Evolutionary conservation across 2,888 invertebrate species (phyloP), one percentile per base, ranked within the genome.

Genomic region (Palloptera scutellata): DNA sequence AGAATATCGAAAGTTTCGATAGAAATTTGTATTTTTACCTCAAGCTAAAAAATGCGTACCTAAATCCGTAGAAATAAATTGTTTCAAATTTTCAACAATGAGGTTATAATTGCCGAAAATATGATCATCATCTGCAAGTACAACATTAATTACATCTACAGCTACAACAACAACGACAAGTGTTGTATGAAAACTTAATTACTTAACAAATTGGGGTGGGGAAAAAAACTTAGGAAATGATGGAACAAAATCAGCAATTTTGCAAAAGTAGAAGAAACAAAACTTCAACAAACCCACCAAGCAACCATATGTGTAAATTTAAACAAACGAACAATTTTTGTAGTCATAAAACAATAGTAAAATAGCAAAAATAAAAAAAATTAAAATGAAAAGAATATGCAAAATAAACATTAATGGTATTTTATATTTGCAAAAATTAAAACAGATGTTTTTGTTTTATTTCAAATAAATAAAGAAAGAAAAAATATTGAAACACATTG

Each of bases 351-450:
- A 63, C 17, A n/a, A 45, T 41, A 12, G 15, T 57, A 59, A 60
- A 60, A 43, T 12, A 61, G 60, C 45, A 53, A 1, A 53, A 40
- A 54, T 43, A 17, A 30, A 67, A 63, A 40, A 57, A 11, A 20
- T 12, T n/a, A n/a, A n/a, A n/a, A n/a, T n/a, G n/a, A n/a, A 55
- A 30, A 61, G 20, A 45, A 60, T n/a, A n/a, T 15, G 30, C 20
- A 41, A 30, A 59, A 67, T 60, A 42, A 63, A 42, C 51, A 55
- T 58, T 63, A 30, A 40, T 15, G 13, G 52, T 68, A 61, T 58
- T 17, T 65, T 62, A 63, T 60, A 58, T 45, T 69, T 66, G 55
- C 55, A 42, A 52, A 40, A 60, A 66, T 55, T 57, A 59, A 59
- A 59, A 41, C 10, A 12, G 11, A 45, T 59, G 59, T 13, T 63